Base-by-base conservation (phyloP, 2,797 vertebrate species). In the Mus minutoides region DNA sequence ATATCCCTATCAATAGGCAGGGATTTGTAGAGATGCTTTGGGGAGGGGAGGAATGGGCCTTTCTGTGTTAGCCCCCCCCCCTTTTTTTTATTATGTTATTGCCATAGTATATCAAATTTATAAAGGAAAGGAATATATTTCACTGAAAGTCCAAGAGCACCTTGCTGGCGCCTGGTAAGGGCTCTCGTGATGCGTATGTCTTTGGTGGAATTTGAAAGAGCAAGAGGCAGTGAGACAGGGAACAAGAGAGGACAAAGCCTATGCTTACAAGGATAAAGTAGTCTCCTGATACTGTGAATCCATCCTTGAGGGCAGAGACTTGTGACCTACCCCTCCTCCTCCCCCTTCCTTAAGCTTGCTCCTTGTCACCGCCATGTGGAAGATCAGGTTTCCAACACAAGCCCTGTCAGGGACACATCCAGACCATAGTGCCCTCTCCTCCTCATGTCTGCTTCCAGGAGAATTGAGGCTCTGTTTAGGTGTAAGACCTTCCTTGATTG, bases 11-110 rank as follows among this genome's bases (percentile, higher is more conserved):
- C 6, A 6, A 88, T 34, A 71, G 78, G 9, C 34, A 80, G 26
- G 69, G 52, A 40, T 73, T 88, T 93, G n/a, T 71, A 95, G 64
- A 92, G 56, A 40, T 88, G 73, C 46, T 94, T 80, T 73, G 62
- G 79, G 46, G 83, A 40, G 82, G 85, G 83, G 26, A 29, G 60
- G 5, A 58, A 49, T 71, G 37, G 8, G 8, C 52, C n/a, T 90
- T 83, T 37, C 79, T n/a, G 12, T 73, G 49, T 49, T 88, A 46
- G 60, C 31, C 37, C 87, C 37, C 46, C 46, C 31, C 37, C 87
- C 34, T 37, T 37, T 88, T 58, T n/a, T n/a, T n/a, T n/a, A n/a
- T n/a, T 37, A 34, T 40, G n/a, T 62, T 75, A 19, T 13, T 43
- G 9, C 37, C 58, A 73, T 37, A 82, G 77, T 19, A 75, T 54